Base-by-base conservation (phyloP, 2,888 invertebrate species). In the Tupiocoris notatus region DNA sequence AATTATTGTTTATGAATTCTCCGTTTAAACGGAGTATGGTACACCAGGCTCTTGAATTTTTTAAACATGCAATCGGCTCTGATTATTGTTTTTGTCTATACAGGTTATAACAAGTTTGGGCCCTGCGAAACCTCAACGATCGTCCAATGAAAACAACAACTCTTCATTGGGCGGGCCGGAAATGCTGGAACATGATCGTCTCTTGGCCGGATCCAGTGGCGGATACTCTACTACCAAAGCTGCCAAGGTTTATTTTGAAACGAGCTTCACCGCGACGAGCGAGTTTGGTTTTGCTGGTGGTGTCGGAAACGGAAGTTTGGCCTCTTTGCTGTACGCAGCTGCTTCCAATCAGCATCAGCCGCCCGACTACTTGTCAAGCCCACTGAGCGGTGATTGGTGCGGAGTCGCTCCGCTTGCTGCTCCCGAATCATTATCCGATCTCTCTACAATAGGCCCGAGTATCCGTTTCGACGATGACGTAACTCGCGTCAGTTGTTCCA, bases 91-190 rank as follows among this genome's bases (percentile, higher is more conserved):
- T 57, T n/a, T 24, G 16, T 58, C 54, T 62, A 83, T 84, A 78
- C 83, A 91, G 91, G 91, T 91, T 89, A 88, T 91, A 89, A 90
- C 90, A 79, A 89, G 91, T 81, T 88, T 91, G 83, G 93, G 93
- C 66, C 92, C 93, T 79, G 88, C 90, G 78, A 93, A 93, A 84
- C 93, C 93, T 12, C 91, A 91, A 83, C 87, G 91, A 64, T 82
- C 85, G 63, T 79, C 78, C 77, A 81, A 80, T 67, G 79, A 79
- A 56, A 79, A 78, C 77, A 80, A 77, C 67, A 79, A 78, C 61
- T 76, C 77, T 20, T 68, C 85, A 82, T 82, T 83, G 23, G 80
- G 83, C 68, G 84, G 86, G 66, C 83, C 84, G 76, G 83, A 84
- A 61, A 79, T 82, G 79, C 80, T 80, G 39, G 82, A 82, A 66